Evolutionary conservation across 2,113 vertebrate genomes (phyloP), one percentile per base, ranked within the genome.

Genomic region (Crotalus horridus): DNA sequence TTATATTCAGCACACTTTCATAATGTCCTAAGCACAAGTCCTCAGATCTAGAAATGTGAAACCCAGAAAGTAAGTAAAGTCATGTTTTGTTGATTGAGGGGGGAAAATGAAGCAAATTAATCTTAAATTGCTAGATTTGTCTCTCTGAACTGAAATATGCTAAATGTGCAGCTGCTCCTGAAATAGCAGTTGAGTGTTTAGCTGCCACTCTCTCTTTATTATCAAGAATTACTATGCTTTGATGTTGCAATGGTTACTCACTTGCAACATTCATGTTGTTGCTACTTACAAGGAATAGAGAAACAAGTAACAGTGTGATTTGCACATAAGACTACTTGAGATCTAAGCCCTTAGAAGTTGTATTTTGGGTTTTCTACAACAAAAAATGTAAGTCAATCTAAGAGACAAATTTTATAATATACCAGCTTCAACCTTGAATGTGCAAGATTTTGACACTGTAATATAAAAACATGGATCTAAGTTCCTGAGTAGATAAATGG

Each of bases 361-460:
- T 24, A 53, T 93, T 87, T 53, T 39, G 85, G 89, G 87, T 89
- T 21, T 81, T 92, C 12, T 91, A 89, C 90, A 93, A 20, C 39
- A 61, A 59, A 94, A 85, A 54, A 43, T 85, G 2, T 91, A 53
- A 56, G 39, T 90, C 17, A 90, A 93, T 61, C 91, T 24, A 91
- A 95, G 26, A 94, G 93, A 91, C 92, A 92, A 93, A 91, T 92
- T 96, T 95, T 89, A 90, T 92, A 93, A 85, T 0, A 92, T 93
- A 85, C 46, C 26, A 21, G 11, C 10, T 43, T 91, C 33, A 39
- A 54, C 64, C 6, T 26, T 64, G 24, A 20, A 86, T 12, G 55
- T 81, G 81, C 51, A 85, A 43, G n/a, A 2, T 5, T 15, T 24
- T 58, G 21, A 87, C 46, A 86, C 24, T 26, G 23, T 90, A 20